These are phyloP conservation scores for Antrozous pallidus DNA, from an alignment of 2,797 vertebrate genomes.

Conservation along the genomic window DNA sequence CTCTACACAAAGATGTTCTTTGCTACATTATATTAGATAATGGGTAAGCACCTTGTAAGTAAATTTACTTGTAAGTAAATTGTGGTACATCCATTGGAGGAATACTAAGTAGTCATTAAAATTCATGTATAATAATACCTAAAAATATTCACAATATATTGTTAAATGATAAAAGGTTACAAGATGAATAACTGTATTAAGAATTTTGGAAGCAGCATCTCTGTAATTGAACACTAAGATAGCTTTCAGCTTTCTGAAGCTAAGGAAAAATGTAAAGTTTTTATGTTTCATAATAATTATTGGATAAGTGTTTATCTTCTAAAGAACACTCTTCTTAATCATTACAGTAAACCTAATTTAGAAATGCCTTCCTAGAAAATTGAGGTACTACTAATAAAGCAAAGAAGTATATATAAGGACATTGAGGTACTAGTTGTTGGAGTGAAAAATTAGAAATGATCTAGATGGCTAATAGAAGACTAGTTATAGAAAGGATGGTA, in stretches of 20 bases:
- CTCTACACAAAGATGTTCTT: background rate
- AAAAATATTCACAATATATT: background rate
- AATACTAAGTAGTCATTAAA: constrained; percentile 5
- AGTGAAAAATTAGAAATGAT: background rate
- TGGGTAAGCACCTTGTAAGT: too few relatives aligned
- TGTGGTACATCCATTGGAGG: background rate
- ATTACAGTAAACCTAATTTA: background rate
- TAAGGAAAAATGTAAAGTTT: background rate
- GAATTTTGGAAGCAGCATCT: background rate
- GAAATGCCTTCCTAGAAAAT: background rate
- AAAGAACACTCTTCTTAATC: constrained; percentile 9
- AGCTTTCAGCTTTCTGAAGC: constrained; percentile 24
- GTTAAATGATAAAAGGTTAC: background rate
- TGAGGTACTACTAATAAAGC: background rate
- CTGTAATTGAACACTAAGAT: background rate
- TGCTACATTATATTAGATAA: background rate
- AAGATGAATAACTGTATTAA: background rate
- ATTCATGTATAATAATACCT: background rate
- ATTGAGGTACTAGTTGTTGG: background rate
- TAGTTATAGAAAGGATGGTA: background rate
- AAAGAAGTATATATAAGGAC: background rate
- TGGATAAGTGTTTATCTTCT: constrained; percentile 17
- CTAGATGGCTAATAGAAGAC: background rate
- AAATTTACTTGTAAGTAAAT: constrained; percentile 6
- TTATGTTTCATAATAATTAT: constrained; percentile 5